Evolutionary conservation across 2,888 invertebrate genomes (phyloP), one percentile per base, ranked within the genome.

Genomic region (Hyposoter dolosus): DNA sequence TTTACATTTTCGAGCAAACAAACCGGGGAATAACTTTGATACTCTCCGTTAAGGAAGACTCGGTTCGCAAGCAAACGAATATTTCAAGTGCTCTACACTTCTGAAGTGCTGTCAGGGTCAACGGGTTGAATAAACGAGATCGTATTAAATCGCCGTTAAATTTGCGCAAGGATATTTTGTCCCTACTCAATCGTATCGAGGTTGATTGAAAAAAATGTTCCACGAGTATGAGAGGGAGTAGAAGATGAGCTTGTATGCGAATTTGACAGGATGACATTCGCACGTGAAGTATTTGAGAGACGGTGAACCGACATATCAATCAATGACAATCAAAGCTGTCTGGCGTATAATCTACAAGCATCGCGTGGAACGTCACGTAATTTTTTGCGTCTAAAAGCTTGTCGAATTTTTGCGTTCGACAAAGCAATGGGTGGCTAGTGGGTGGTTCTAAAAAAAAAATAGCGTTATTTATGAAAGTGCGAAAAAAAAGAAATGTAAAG

Each of bases 261-360:
- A 15, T 60, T 76, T 63, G 77, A 77, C 77, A 71, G 69, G 60
- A 7, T 50, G 69, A 63, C 60, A 40, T 69, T 15, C 56, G 47
- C 56, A 63, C 40, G 71, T 71, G 50, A 82, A 60, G 65, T 43
- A 50, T 35, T 63, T 63, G 71, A 43, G 56, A 82, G 69, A 69
- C 75, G 43, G 56, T 50, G 71, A 82, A 53, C 71, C 63, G 71
- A 50, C 23, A 77, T 83, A 78, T 83, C 78, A 82, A 82, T 82
- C 82, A 82, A 71, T 69, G 82, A 76, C 76, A 76, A 76, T 82
- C 50, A 68, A 78, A 56, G 4, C 68, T 68, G 60, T 82, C 69
- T 63, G 45, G 56, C 74, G 28, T 50, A 69, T 65, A 56, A 74
- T 35, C 56, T n/a, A 56, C 23, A 60, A 75, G 23, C 60, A 28